Evolutionary conservation across 2,113 vertebrate species (phyloP), one percentile per base, ranked within the genome.

Genomic region (Podarcis raffonei): DNA sequence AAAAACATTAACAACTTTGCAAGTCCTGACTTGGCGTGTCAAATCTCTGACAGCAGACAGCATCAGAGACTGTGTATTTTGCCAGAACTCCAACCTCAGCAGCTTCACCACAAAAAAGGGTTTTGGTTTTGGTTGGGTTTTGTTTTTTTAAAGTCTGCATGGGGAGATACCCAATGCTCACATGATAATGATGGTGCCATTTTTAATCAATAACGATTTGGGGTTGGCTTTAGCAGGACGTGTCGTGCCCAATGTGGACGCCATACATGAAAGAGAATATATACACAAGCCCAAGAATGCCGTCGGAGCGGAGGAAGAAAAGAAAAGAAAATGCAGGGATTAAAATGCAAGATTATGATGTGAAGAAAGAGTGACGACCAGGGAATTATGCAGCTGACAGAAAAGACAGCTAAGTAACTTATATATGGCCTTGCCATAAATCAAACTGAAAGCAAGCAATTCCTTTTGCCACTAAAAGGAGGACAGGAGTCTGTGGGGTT

Each of bases 321-420:
- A 77, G 37, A 25, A 75, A 75, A 75, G 74, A 66, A 79, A 86
- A 32, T 48, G 15, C 15, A 69, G n/a, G 59, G 65, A 86, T 78
- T 66, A 48, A 68, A 68, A 86, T 86, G 85, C 15, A 32, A 78
- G 30, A 75, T 68, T 18, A 48, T 27, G 62, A 68, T 12, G 39
- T 35, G n/a, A 83, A 68, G n/a, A 27, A 57, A 81, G 37, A 88
- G 27, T 75, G 35, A 75, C n/a, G 66, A 74, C 22, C 13, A 4
- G 83, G 66, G 39, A 75, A 88, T 75, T 37, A 68, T 69, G 65
- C 6, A 83, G 39, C 39, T 23, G 53, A 48, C 81, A 83, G 39
- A 83, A 88, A 81, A 88, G 39, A 32, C 48, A 39, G 86, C 30
- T 66, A 77, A 37, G 62, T 68, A 39, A 76, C 72, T 83, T 53